These are phyloP conservation scores for Leptinotarsa texana DNA, from an alignment of 1,140 invertebrate genomes.

Conservation along the genomic window DNA sequence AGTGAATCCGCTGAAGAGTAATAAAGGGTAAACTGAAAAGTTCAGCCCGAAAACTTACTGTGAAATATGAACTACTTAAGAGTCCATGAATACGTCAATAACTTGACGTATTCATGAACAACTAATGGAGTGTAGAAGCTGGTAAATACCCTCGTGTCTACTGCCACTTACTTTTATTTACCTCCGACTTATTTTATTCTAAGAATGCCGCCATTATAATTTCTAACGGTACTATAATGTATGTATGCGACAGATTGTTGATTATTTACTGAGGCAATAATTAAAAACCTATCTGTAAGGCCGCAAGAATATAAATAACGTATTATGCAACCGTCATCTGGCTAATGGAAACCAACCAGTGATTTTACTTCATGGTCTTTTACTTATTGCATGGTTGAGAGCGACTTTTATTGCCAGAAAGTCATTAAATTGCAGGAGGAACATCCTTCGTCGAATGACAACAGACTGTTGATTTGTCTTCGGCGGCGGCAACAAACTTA, in stretches of 20 bases:
- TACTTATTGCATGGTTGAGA: neutral
- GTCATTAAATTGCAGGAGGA: neutral
- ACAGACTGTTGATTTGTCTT: too few relatives aligned
- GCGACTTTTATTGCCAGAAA: neutral
- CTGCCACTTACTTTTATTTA: constrained; percentile 18
- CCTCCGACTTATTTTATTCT: constrained; percentile 20
- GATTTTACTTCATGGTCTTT: neutral
- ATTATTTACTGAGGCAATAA: constrained; percentile 17
- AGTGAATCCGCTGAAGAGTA: too few relatives aligned
- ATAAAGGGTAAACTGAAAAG: too few relatives aligned
- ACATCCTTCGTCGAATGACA: neutral
- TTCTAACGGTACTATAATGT: constrained; percentile 25
- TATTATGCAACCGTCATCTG: constrained; percentile 27
- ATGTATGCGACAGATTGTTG: constrained; percentile 23
- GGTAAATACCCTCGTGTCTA: neutral
- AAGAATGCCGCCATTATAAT: constrained; percentile 23
- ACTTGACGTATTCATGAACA: too few relatives aligned
- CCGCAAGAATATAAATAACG: constrained; percentile 10
- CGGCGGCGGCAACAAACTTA: too few relatives aligned
- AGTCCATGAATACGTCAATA: too few relatives aligned
- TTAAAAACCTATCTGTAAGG: constrained; percentile 26
- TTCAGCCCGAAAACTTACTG: too few relatives aligned
- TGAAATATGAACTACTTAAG: too few relatives aligned
- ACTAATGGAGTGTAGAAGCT: too few relatives aligned
- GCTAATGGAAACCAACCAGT: constrained; percentile 9